phyloP scores from a whole-genome alignment of 2,797 vertebrate genomes.

The Otolemur crassicaudatus region DNA sequence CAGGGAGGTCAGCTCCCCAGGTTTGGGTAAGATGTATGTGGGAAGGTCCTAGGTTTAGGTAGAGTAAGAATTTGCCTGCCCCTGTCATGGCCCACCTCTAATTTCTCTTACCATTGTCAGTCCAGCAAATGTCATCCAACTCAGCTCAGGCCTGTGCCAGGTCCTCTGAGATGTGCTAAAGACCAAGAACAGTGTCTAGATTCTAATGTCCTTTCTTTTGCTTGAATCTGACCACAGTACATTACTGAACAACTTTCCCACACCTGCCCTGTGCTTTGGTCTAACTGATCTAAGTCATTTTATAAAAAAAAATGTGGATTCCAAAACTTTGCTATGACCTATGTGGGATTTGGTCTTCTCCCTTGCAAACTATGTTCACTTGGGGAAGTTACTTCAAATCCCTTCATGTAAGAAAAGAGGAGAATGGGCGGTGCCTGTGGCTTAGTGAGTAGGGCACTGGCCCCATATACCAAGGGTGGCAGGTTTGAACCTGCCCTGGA shows the following conservation, averaged over 20 bases:
- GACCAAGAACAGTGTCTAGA: not conserved
- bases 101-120: not conserved
- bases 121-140: not conserved
- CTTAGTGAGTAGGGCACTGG: too few species aligned
- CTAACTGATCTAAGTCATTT: not conserved
- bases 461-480: too few species aligned
- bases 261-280: rapidly evolving
- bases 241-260: not conserved
- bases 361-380: not conserved
- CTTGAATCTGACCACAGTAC: not conserved
- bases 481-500: too few species aligned
- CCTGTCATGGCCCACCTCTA: too few species aligned
- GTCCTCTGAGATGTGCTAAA: not conserved
- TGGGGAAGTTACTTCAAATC: not conserved
- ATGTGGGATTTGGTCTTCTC: not conserved
- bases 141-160: not conserved
- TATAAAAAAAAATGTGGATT: not conserved
- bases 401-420: not conserved
- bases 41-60: not conserved
- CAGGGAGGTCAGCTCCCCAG: not conserved
- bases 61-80: not conserved
- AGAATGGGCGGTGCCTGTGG: too few species aligned
- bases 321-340: rapidly evolving
- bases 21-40: not conserved
- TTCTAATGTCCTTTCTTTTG: not conserved